Evolutionary conservation across 2,888 invertebrate species (phyloP), one percentile per base, ranked within the genome.

Genomic region (Dinocampus coccinellae): DNA sequence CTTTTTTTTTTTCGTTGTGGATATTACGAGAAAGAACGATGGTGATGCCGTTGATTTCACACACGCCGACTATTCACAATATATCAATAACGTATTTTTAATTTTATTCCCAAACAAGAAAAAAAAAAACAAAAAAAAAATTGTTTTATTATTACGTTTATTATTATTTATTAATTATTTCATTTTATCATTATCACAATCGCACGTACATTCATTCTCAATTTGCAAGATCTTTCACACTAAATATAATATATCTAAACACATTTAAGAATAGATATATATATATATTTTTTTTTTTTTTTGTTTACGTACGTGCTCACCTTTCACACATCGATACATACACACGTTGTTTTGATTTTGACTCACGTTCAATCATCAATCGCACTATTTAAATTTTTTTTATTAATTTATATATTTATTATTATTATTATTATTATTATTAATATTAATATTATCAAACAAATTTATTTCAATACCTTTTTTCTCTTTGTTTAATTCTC

Each of bases 11-110:
- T 62, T 42, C 67, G 69, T 75, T 65, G 64, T 75, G 58, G 58
- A 70, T 47, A 65, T 29, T 66, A 20, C 20, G 29, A 33, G 11
- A 20, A 42, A 39, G n/a, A 58, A 69, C 66, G 69, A 52, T 22
- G 67, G 65, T 69, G 63, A 53, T 65, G 70, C 55, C 68, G 73
- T 73, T 57, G 68, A 74, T 75, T 69, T 73, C 68, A 70, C 72
- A 64, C 66, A 39, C 73, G 63, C 63, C 72, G 65, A 72, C 64
- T 69, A 72, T 33, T 64, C 24, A 64, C 33, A 64, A n/a, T 62
- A 64, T 52, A 33, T 64, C 52, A 42, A 62, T 22, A 36, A 24
- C 16, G 39, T 33, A 34, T 42, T 39, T 36, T 62, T 29, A 29
- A 62, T 62, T n/a, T 42, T 39, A 24, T 24, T 10, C n/a, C 29